Conservation (phyloP, 2,113 vertebrate genomes). For the Catharus fuscescens region DNA sequence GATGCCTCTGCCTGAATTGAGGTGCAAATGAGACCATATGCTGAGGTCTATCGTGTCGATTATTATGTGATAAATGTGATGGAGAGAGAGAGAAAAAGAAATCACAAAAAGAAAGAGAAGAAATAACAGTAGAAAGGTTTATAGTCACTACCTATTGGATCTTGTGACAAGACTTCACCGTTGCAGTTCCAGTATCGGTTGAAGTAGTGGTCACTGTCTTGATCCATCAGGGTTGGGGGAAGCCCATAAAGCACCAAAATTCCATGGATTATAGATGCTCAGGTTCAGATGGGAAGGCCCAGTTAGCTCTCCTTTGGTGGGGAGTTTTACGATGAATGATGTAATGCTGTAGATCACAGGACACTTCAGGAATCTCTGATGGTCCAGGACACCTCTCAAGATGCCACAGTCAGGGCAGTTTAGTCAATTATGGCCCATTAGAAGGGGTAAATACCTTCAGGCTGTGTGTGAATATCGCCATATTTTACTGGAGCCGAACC, state of each 20-base stretch:
- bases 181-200: not conserved
- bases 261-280: not conserved
- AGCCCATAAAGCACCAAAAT: not conserved
- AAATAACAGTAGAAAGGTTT: not conserved
- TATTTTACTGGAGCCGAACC: not conserved
- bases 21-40: not conserved
- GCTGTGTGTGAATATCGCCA: not conserved
- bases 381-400: not conserved
- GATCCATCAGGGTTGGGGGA: not conserved
- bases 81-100: not conserved
- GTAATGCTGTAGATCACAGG: not conserved
- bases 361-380: not conserved
- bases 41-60: not conserved
- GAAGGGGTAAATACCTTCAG: not conserved
- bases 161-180: not conserved
- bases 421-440: not conserved
- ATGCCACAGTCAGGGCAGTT: not conserved
- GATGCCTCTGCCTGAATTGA: not conserved
- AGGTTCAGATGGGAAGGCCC: not conserved
- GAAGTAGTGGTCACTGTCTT: not conserved
- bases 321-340: not conserved
- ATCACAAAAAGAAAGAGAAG: not conserved
- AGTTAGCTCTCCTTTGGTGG: accelerated
- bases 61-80: not conserved
- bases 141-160: not conserved